These are phyloP conservation scores for Synanthedon myopaeformis DNA, from an alignment of 2,888 invertebrate genomes.

Conservation along the genomic window DNA sequence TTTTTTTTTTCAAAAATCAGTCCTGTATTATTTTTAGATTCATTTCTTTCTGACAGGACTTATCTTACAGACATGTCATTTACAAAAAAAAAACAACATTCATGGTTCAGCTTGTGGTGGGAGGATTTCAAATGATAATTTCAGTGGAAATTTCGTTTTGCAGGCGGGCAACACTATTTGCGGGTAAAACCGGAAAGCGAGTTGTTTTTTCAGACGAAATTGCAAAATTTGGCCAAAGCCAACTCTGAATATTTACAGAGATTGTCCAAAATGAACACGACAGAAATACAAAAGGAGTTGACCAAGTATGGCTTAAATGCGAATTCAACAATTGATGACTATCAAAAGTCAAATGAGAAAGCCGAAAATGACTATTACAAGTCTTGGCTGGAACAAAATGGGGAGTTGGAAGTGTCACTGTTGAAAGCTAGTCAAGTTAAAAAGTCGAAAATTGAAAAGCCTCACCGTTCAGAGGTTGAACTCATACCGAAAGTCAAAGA, in stretches of 20 bases:
- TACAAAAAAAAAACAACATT: constrained; percentile 27
- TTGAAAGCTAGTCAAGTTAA: constrained; percentile 45
- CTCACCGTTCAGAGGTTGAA: constrained; percentile 52
- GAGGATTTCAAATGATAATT: no score
- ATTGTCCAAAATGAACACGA: constrained; percentile 51
- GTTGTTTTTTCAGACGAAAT: constrained; percentile 49
- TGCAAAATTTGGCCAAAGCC: constrained; percentile 46
- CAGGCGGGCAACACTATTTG: constrained; percentile 34
- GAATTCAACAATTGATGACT: constrained; percentile 26
- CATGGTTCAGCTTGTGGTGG: constrained; percentile 44
- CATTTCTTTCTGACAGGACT: constrained; percentile 14
- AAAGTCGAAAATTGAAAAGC: constrained; percentile 27
- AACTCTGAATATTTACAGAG: constrained; percentile 47
- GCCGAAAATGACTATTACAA: constrained; percentile 60
- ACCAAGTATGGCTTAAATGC: constrained; percentile 54
- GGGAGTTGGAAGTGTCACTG: constrained; percentile 58
- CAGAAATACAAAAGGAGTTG: constrained; percentile 51
- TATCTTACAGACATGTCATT: constrained; percentile 67
- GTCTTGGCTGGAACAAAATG: constrained; percentile 61
- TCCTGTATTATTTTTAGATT: constrained; percentile 11
- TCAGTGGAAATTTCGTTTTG: constrained; percentile 11
- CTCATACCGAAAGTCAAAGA: constrained; percentile 48
- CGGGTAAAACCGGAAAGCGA: constrained; percentile 61
- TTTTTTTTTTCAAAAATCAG: constrained; percentile 7
- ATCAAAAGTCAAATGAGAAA: constrained; percentile 30